Conservation (phyloP, 2,113 vertebrate species). For the Sinocyclocheilus grahami region DNA sequence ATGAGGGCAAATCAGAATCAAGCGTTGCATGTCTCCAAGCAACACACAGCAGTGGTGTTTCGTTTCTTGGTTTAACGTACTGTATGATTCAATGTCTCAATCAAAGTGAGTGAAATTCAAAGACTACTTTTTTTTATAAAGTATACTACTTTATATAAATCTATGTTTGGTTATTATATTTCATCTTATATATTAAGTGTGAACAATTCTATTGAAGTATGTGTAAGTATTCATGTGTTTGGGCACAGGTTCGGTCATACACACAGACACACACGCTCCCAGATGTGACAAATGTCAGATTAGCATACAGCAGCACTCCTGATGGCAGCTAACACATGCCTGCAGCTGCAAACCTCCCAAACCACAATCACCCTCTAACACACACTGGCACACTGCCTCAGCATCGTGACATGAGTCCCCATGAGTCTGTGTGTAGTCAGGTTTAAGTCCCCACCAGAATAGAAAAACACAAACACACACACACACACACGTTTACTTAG, state of each 20-base stretch:
- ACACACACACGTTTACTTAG: neutral
- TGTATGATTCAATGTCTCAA: neutral
- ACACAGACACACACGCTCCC: conserved; percentile 17
- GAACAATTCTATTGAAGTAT: neutral
- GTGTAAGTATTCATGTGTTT: neutral
- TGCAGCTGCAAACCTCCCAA: conserved; percentile 41
- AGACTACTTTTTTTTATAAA: neutral
- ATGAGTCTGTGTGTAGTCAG: too few relatives aligned
- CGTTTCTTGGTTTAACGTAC: neutral
- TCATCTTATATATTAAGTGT: neutral
- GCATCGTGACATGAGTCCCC: too few relatives aligned
- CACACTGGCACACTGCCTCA: conserved; percentile 22
- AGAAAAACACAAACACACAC: conserved; percentile 10
- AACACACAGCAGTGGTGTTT: too few relatives aligned
- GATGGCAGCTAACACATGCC: conserved; percentile 28
- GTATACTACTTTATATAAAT: neutral
- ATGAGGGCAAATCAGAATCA: too few relatives aligned
- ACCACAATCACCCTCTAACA: conserved; percentile 34
- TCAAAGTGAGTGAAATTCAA: neutral
- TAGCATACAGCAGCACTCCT: conserved; percentile 54
- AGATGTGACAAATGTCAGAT: conserved; percentile 64
- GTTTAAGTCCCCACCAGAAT: too few relatives aligned
- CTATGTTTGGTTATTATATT: neutral
- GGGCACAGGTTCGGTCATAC: conserved; percentile 5
- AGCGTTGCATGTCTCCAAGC: too few relatives aligned